Conservation (phyloP, 2,888 invertebrate species). For the Mechanitis messenoides region DNA sequence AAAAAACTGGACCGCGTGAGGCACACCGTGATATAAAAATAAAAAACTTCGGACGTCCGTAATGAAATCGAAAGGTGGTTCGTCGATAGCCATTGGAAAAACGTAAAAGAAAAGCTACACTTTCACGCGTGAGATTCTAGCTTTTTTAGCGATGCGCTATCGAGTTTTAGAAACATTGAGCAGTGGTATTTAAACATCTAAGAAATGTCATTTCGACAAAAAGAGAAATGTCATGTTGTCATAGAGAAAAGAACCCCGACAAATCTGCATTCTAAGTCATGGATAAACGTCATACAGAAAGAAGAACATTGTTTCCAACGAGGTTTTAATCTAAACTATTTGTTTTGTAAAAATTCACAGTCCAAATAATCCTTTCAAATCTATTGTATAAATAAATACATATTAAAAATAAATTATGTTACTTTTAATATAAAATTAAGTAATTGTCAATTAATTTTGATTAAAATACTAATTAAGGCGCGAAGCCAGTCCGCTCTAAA, state of each 20-base stretch:
- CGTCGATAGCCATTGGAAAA: conserved; percentile 75
- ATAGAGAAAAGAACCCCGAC: no score
- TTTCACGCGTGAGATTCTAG: conserved; percentile 75
- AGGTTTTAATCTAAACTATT: no score
- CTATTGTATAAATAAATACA: no score
- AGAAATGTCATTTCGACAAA: no score
- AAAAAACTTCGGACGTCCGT: conserved; percentile 73
- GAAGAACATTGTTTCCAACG: no score
- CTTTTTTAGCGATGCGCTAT: conserved; percentile 58
- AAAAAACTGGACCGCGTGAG: conserved; percentile 62
- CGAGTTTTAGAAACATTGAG: not conserved
- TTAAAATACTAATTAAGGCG: conserved; percentile 67
- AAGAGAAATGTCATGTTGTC: no score
- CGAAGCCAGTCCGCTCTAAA: conserved; percentile 56
- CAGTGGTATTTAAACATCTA: no score
- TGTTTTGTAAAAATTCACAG: no score
- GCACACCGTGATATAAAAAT: conserved; percentile 74
- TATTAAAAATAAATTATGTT: no score
- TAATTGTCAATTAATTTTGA: conserved; percentile 70
- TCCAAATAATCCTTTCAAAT: no score
- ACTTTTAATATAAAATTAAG: conserved; percentile 48
- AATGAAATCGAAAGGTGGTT: conserved; percentile 77
- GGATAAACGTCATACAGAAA: no score
- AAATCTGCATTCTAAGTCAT: no score
- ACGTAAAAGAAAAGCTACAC: conserved; percentile 69